phyloP scores from a whole-genome alignment of 1,140 invertebrate genomes.

The Samia ricini region DNA sequence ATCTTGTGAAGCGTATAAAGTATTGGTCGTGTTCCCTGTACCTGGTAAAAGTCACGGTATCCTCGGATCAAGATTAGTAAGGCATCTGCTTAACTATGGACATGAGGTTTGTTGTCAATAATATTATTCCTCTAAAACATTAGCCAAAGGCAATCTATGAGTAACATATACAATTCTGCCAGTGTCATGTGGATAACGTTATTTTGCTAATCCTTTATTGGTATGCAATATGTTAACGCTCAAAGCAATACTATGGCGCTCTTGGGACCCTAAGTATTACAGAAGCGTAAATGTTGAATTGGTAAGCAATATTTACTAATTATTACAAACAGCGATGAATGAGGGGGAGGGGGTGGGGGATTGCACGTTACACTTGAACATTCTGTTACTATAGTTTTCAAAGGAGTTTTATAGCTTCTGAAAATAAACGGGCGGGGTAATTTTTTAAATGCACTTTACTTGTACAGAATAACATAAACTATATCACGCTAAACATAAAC shows the following conservation, averaged over 20 bases:
- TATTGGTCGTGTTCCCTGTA: slow-evolving; percentile 21
- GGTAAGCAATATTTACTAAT: background rate
- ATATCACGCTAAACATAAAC: too few species aligned
- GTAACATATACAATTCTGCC: too few species aligned
- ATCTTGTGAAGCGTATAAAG: slow-evolving; percentile 15
- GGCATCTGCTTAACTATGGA: slow-evolving; percentile 21
- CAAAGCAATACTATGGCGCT: background rate
- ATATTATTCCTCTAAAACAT: background rate
- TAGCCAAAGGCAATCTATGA: background rate
- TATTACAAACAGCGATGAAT: background rate
- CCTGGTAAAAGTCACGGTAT: slow-evolving; percentile 28
- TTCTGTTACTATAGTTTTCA: too few species aligned
- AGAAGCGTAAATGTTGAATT: background rate
- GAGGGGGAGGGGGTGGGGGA: background rate
- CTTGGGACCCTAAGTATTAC: background rate
- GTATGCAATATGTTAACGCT: too few species aligned
- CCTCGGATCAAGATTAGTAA: slow-evolving; percentile 23
- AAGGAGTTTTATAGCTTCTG: too few species aligned
- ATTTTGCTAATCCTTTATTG: background rate
- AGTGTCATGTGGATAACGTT: too few species aligned
- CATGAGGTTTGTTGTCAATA: slow-evolving; percentile 20
- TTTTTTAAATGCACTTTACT: too few species aligned
- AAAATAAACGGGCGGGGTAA: too few species aligned
- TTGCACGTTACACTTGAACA: too few species aligned
- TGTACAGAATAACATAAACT: too few species aligned